Conservation (phyloP, 2,888 invertebrate genomes). For the Oithona nana region DNA sequence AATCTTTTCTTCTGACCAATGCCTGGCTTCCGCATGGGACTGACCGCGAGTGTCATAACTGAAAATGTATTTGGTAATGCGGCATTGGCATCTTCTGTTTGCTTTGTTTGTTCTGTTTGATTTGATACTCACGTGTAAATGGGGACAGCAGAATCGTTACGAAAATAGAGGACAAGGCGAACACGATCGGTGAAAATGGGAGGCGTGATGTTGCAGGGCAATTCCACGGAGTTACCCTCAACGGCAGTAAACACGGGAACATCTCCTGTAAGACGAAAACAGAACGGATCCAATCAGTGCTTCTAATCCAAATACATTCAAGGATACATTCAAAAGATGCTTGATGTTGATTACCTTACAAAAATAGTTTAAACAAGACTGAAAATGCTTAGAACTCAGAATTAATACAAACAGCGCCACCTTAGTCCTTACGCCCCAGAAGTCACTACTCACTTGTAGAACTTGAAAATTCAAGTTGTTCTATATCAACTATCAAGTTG, state of each 20-base stretch:
- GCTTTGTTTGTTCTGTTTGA: neutral
- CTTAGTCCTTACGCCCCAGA: too few relatives aligned
- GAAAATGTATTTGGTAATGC: too few relatives aligned
- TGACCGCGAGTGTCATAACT: conserved; percentile 8
- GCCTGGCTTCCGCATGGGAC: conserved; percentile 9
- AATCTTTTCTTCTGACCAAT: conserved; percentile 10
- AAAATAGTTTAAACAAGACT: too few relatives aligned
- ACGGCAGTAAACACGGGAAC: neutral
- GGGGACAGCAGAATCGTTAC: conserved; percentile 7
- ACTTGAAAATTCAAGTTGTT: too few relatives aligned
- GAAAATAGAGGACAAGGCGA: conserved; percentile 5
- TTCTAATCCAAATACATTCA: neutral
- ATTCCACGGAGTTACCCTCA: conserved; percentile 14
- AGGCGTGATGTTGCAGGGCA: conserved; percentile 10
- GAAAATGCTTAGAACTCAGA: too few relatives aligned
- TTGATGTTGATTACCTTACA: too few relatives aligned
- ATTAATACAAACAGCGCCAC: too few relatives aligned
- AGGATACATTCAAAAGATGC: neutral
- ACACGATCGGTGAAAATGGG: conserved; percentile 4
- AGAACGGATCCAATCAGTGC: too few relatives aligned
- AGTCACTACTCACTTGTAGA: too few relatives aligned
- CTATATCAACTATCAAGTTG: too few relatives aligned
- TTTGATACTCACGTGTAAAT: conserved; percentile 13
- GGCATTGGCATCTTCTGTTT: too few relatives aligned
- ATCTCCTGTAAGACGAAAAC: neutral